Conservation (phyloP, 1,140 invertebrate species). For the Acromyrmex heyeri region DNA sequence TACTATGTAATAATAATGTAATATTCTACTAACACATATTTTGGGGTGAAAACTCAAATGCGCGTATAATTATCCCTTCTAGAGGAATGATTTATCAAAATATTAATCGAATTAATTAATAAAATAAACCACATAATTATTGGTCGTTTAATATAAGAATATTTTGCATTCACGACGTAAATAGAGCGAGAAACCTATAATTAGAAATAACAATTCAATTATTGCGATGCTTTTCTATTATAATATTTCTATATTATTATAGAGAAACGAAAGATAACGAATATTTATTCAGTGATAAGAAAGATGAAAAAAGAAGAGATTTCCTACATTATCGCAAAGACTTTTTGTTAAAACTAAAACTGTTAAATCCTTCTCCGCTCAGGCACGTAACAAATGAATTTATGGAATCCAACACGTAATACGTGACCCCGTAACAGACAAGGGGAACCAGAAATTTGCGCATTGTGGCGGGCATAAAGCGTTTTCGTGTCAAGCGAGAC, state of each 20-base stretch:
- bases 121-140: conserved; percentile 9
- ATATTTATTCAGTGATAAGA: neutral
- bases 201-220: neutral
- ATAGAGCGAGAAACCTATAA: neutral
- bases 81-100: neutral
- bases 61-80: neutral
- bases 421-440: conserved; percentile 28
- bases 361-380: conserved; percentile 26
- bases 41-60: conserved; percentile 3
- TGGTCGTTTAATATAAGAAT: conserved; percentile 3
- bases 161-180: neutral
- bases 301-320: neutral
- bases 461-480: conserved; percentile 31
- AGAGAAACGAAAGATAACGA: neutral
- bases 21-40: conserved; percentile 18
- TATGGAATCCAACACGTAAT: conserved; percentile 32
- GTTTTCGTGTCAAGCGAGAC: conserved; percentile 40
- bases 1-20: conserved; percentile 53
- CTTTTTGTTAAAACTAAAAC: conserved; percentile 28
- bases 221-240: neutral
- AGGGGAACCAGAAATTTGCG: conserved; percentile 53
- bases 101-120: neutral
- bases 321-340: conserved; percentile 2
- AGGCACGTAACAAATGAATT: conserved; percentile 30
- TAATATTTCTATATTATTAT: no score